These are phyloP conservation scores for Mesocentrotus franciscanus DNA, from an alignment of 53 echinoderm and acorn worm genomes.

Conservation along the genomic window DNA sequence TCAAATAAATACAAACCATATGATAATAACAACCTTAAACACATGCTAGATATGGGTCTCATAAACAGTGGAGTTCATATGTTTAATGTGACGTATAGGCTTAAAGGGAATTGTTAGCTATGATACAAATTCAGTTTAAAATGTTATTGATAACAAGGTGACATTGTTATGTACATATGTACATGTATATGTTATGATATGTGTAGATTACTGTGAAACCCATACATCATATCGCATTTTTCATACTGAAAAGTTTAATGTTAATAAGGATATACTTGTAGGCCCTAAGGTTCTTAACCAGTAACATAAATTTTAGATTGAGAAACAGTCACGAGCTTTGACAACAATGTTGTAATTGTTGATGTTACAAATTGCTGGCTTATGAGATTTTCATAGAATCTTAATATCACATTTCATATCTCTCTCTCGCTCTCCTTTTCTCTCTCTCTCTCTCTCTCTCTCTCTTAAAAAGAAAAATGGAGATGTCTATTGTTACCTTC, in stretches of 20 bases:
- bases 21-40: slow-evolving; percentile 10
- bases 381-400: background rate
- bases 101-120: background rate
- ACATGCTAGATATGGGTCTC: background rate
- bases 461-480: no score
- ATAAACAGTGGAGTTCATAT: background rate
- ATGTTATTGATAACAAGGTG: no score
- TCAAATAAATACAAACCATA: slow-evolving; percentile 29
- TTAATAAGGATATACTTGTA: background rate
- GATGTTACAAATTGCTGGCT: background rate
- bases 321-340: background rate
- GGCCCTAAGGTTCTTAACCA: background rate
- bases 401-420: background rate
- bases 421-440: background rate
- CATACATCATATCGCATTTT: background rate
- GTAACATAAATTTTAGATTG: background rate
- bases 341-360: background rate
- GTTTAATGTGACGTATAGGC: background rate
- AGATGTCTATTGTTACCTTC: no score
- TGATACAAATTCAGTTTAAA: no score
- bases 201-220: background rate
- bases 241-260: background rate
- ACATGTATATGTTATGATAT: background rate
- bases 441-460: background rate
- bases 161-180: no score